These are phyloP conservation scores for Aricia artaxerxes DNA, from an alignment of 2,888 invertebrate species.

Conservation along the genomic window DNA sequence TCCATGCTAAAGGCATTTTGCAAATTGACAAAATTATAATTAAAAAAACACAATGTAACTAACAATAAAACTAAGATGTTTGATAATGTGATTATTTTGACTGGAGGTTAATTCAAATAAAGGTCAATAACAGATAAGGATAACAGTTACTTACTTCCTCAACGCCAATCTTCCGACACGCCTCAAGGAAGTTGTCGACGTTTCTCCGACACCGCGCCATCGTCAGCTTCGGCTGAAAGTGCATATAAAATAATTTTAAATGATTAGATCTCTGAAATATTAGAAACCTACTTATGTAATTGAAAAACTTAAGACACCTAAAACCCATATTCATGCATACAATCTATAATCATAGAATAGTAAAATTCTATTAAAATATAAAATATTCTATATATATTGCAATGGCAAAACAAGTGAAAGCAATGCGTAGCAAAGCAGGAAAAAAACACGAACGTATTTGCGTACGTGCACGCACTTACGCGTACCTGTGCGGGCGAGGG, in stretches of 20 bases:
- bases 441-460: neutral
- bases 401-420: no score
- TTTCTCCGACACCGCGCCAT: constrained; percentile 96
- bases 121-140: neutral
- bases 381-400: no score
- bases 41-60: neutral
- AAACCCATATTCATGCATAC: no score
- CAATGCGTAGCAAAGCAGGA: no score
- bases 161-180: constrained; percentile 95
- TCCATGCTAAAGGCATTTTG: neutral
- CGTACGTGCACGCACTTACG: constrained; percentile 20
- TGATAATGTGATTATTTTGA: neutral
- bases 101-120: neutral
- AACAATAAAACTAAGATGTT: neutral
- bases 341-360: no score
- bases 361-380: no score
- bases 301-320: neutral
- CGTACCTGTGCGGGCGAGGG: constrained; percentile 93
- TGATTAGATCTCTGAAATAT: neutral
- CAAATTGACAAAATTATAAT: no score
- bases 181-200: constrained; percentile 97
- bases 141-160: constrained; percentile 87
- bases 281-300: neutral
- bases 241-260: constrained; percentile 25
- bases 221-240: constrained; percentile 93